phyloP scores from a whole-genome alignment of 2,113 vertebrate species.

The Ciconia maguari region DNA sequence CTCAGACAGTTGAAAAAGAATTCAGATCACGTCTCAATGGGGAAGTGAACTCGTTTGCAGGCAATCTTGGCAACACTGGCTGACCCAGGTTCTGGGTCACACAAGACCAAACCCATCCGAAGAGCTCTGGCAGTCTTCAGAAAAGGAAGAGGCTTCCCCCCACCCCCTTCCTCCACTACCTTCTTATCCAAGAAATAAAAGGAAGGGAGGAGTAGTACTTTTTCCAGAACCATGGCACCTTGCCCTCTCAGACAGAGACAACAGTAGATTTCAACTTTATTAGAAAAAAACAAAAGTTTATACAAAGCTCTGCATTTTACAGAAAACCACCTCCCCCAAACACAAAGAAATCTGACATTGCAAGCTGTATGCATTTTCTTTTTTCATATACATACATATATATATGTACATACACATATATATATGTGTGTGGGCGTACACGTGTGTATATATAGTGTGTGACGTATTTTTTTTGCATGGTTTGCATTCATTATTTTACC shows the following conservation, averaged over 20 bases:
- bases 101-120: background rate
- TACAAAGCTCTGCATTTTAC: slow-evolving; percentile 68
- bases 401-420: slow-evolving; percentile 35
- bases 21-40: background rate
- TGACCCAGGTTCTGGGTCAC: background rate
- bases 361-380: slow-evolving; percentile 46
- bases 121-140: background rate
- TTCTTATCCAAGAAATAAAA: background rate
- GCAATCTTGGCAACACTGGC: background rate
- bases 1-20: background rate
- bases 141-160: background rate
- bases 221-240: background rate
- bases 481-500: slow-evolving; percentile 71
- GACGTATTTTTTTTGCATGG: slow-evolving; percentile 36
- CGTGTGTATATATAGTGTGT: slow-evolving; percentile 18
- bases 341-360: slow-evolving; percentile 2
- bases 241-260: background rate
- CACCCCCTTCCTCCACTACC: background rate
- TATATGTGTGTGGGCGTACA: background rate
- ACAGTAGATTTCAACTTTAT: slow-evolving; percentile 59
- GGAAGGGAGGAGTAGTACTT: background rate
- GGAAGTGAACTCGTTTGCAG: fast-evolving
- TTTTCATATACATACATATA: slow-evolving; percentile 36
- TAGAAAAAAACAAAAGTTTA: slow-evolving; percentile 63
- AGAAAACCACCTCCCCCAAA: slow-evolving; percentile 38